phyloP scores from a whole-genome alignment of 2,113 vertebrate genomes.

The Dromas ardeola region DNA sequence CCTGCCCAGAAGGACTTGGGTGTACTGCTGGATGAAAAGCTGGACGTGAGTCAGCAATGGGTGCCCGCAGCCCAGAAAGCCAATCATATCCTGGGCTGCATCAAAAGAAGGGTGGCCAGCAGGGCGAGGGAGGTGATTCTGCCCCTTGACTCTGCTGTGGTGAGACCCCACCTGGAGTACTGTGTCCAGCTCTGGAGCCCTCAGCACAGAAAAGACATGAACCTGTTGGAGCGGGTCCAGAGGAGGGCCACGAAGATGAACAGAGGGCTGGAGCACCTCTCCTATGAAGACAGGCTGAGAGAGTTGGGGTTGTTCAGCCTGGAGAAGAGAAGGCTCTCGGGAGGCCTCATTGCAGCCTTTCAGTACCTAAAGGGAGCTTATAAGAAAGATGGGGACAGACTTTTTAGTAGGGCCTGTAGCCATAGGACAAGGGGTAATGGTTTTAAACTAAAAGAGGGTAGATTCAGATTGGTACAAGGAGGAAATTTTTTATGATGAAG shows the following conservation, averaged over 20 bases:
- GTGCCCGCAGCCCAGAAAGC: neutral
- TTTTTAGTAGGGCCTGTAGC: neutral
- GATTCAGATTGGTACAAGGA: neutral
- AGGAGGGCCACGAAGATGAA: neutral
- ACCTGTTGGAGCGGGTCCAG: neutral
- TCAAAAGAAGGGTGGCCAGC: neutral
- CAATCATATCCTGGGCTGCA: neutral
- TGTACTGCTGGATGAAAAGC: neutral
- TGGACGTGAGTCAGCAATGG: neutral
- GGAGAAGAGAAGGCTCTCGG: neutral
- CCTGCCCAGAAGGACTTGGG: neutral
- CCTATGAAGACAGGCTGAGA: neutral
- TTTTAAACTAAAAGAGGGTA: neutral
- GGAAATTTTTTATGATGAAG: accelerated
- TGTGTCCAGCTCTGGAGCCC: neutral
- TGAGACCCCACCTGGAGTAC: neutral
- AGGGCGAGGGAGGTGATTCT: neutral
- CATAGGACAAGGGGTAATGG: accelerated
- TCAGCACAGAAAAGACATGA: no score
- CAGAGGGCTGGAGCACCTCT: neutral
- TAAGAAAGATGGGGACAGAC: neutral
- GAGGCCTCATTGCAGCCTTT: neutral
- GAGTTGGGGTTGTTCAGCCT: neutral
- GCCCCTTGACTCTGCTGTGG: neutral
- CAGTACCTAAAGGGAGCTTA: neutral